Evolutionary conservation across 2,797 vertebrate genomes (phyloP).

Genomic region (Molossus alvarezi): DNA sequence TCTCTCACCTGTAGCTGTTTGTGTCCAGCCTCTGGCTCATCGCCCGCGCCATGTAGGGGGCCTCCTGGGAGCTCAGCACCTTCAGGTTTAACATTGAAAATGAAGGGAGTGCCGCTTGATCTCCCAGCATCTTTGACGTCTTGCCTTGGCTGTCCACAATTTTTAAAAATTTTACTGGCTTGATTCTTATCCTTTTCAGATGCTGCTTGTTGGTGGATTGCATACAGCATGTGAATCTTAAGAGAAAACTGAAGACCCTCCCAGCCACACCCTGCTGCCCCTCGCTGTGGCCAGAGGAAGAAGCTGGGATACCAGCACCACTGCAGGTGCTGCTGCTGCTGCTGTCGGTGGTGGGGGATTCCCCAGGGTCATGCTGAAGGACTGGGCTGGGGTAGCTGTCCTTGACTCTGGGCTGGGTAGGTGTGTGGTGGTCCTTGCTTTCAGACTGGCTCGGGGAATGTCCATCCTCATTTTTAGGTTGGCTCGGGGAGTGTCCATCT

Average conservation of each 20-base stretch:
- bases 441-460: not conserved
- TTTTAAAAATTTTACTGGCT: not conserved
- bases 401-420: not conserved
- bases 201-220: not conserved
- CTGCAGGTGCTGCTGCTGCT: not conserved
- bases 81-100: no score
- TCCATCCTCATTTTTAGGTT: not conserved
- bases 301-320: no score
- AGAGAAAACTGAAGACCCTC: not conserved
- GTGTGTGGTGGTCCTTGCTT: not conserved
- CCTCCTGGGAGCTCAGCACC: not conserved
- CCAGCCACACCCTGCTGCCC: not conserved
- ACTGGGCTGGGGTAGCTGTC: not conserved
- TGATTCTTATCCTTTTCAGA: not conserved
- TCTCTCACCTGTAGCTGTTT: not conserved
- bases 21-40: not conserved
- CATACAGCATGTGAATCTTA: not conserved
- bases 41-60: not conserved
- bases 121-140: no score
- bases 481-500: not conserved
- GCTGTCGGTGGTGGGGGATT: not conserved
- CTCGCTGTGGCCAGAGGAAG: not conserved
- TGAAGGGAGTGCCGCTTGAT: no score
- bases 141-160: not conserved
- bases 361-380: not conserved